Evolutionary conservation across 2,888 invertebrate species (phyloP).

Genomic region (Coelogynopora nodosa): DNA sequence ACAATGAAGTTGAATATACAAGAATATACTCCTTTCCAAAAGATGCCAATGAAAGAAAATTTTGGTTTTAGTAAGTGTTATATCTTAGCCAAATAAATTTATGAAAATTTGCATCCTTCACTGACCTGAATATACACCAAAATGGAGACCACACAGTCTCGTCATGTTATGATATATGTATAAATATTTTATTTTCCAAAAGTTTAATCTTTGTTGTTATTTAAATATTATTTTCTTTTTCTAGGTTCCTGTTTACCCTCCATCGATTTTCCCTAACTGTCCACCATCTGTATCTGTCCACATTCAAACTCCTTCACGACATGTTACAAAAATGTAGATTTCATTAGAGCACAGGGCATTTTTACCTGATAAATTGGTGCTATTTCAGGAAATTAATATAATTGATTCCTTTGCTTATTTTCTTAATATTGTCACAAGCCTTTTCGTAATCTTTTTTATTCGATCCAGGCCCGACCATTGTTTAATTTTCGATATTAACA

Average conservation of each 20-base stretch:
- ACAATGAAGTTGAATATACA: neutral
- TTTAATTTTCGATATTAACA: neutral
- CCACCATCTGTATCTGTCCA: neutral
- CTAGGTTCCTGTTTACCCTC: neutral
- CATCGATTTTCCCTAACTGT: neutral
- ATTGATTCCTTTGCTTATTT: neutral
- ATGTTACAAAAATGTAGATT: neutral
- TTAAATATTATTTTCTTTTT: neutral
- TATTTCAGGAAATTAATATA: neutral
- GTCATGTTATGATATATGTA: no score
- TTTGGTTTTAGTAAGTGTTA: neutral
- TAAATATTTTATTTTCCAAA: neutral
- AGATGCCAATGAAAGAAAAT: neutral
- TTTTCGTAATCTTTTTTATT: no score
- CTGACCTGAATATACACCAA: neutral
- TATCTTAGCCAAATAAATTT: neutral
- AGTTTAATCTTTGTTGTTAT: neutral
- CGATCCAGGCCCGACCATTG: neutral
- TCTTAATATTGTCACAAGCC: no score
- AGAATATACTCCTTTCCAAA: neutral
- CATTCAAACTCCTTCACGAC: no score
- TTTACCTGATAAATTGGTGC: neutral
- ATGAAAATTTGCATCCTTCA: neutral
- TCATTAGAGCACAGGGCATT: neutral
- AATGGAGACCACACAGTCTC: neutral